Percentiles rank a stretch among this genome's conserved stretches.
phyloP scores from a whole-genome alignment of 2,113 vertebrate genomes.

The Xiphophorus maculatus region DNA sequence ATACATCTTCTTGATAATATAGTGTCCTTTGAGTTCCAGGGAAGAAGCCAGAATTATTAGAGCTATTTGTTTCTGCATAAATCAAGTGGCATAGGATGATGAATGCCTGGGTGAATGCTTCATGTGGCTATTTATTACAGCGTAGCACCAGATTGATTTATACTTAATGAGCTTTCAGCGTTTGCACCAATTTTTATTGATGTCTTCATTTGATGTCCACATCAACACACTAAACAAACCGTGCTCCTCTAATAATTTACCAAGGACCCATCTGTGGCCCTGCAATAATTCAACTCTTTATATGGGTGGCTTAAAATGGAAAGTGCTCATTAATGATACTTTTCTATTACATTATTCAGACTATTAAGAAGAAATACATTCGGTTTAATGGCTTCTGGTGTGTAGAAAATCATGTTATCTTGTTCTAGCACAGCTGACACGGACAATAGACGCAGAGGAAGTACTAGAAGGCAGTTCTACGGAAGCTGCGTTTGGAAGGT shows the following conservation, averaged over 20 bases:
- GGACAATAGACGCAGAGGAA: not conserved
- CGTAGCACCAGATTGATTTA: constrained; percentile 65
- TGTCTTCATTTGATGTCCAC: constrained; percentile 70
- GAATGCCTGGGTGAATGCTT: constrained; percentile 44
- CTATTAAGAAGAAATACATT: constrained; percentile 33
- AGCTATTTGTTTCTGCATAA: constrained; percentile 57
- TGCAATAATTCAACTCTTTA: constrained; percentile 46
- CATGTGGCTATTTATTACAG: constrained; percentile 29
- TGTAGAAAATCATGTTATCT: constrained; percentile 34
- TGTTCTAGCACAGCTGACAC: constrained; percentile 27
- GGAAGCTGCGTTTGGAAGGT: not conserved
- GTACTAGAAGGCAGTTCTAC: not conserved
- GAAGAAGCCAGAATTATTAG: constrained; percentile 49
- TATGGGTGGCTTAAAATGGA: constrained; percentile 34
- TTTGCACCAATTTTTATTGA: constrained; percentile 66
- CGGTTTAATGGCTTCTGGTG: constrained; percentile 10
- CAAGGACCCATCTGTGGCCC: constrained; percentile 41
- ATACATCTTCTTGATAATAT: constrained; percentile 52
- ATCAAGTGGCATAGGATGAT: constrained; percentile 62
- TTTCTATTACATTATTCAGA: not conserved
- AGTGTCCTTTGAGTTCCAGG: constrained; percentile 25
- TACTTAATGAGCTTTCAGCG: constrained; percentile 57
- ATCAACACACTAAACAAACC: constrained; percentile 63
- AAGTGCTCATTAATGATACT: constrained; percentile 15
- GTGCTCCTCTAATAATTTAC: constrained; percentile 54